These are phyloP conservation scores for Spilarctia lutea DNA, from an alignment of 2,888 invertebrate genomes.

Conservation along the genomic window DNA sequence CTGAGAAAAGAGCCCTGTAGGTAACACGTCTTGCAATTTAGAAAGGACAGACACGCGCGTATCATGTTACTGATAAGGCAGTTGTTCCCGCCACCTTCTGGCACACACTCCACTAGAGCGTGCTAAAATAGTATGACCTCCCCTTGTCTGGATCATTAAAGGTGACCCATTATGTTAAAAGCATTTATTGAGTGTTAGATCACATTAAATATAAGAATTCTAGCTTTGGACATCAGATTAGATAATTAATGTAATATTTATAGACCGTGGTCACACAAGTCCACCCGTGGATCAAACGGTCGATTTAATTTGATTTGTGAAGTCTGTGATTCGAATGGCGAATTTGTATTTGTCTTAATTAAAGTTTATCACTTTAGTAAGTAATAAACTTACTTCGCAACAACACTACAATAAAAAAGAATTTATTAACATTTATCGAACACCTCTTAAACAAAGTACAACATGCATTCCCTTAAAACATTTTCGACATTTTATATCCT, in stretches of 20 bases:
- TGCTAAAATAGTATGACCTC: not conserved
- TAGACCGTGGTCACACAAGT: not conserved
- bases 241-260: not conserved
- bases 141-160: not conserved
- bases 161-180: not conserved
- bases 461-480: constrained; percentile 17
- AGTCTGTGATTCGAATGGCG: not conserved
- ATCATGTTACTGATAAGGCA: not conserved
- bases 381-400: constrained; percentile 2
- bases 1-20: not conserved
- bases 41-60: too few relatives aligned
- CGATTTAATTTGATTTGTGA: not conserved
- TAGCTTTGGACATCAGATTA: not conserved
- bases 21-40: too few relatives aligned
- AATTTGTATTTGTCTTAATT: not conserved
- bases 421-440: constrained; percentile 13
- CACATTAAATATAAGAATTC: not conserved
- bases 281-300: not conserved
- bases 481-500: constrained; percentile 18
- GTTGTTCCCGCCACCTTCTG: not conserved
- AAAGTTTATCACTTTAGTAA: not conserved
- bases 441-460: constrained; percentile 17
- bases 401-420: constrained; percentile 2
- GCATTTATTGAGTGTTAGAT: not conserved
- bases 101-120: not conserved